A percentile compares a stretch with the other conserved stretches of the same genome.
Evolutionary conservation across 2,888 invertebrate species (phyloP).

Genomic region (Tryphoninae sp.): DNA sequence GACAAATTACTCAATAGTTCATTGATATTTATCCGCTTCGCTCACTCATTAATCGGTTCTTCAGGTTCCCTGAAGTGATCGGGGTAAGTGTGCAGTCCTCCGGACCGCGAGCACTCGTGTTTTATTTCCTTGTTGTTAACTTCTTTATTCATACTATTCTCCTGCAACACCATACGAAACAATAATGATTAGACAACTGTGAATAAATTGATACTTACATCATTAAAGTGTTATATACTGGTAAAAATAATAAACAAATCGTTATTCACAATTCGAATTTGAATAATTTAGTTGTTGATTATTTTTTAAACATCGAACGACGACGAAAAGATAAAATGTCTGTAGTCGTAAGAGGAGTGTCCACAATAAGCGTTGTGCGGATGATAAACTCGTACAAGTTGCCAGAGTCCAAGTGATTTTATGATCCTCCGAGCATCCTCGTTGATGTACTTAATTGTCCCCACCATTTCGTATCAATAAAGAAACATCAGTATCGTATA

Average conservation of each 20-base stretch:
- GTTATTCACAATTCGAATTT: neutral
- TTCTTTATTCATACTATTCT: slow-evolving; percentile 80
- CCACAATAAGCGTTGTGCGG: neutral
- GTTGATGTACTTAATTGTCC: slow-evolving; percentile 37
- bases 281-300: neutral
- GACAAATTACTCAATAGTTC: slow-evolving; percentile 69
- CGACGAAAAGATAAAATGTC: neutral
- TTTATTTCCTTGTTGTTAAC: slow-evolving; percentile 76
- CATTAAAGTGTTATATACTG: too few relatives aligned
- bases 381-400: slow-evolving; percentile 20
- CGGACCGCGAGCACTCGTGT: slow-evolving; percentile 79
- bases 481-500: slow-evolving; percentile 6
- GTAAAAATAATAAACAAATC: neutral
- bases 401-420: slow-evolving; percentile 37
- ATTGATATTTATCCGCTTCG: slow-evolving; percentile 60
- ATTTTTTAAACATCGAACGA: neutral
- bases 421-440: slow-evolving; percentile 47
- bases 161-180: slow-evolving; percentile 69
- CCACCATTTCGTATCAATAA: slow-evolving; percentile 34
- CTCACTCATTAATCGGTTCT: slow-evolving; percentile 64
- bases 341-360: too few relatives aligned
- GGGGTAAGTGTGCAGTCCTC: slow-evolving; percentile 78
- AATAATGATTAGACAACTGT: neutral
- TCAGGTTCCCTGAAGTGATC: slow-evolving; percentile 79
- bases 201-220: neutral